Evolutionary conservation across 2,797 vertebrate genomes (phyloP).

Genomic region (Ptychadena robeensis): DNA sequence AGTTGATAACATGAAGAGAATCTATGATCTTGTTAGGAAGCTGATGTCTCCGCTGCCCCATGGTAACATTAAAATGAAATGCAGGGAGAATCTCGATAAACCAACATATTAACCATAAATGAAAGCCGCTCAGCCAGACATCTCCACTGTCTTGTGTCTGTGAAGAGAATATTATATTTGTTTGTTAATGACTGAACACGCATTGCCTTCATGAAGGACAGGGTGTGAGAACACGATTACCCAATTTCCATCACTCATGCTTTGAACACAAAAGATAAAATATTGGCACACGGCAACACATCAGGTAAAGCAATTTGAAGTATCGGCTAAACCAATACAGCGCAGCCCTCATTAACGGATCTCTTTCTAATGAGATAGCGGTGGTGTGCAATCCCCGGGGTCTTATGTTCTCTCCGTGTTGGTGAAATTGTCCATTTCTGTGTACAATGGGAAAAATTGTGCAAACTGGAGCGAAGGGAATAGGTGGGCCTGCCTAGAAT

Average conservation of each 20-base stretch:
- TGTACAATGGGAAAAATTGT: slow-evolving; percentile 3
- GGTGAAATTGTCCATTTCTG: slow-evolving; percentile 4
- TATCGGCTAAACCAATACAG: neutral
- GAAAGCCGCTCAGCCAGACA: neutral
- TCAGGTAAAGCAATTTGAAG: neutral
- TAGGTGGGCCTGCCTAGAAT: neutral
- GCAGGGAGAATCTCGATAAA: neutral
- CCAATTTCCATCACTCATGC: neutral
- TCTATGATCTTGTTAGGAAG: neutral
- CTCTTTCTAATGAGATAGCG: neutral
- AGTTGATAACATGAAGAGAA: slow-evolving; percentile 9
- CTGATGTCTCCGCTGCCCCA: slow-evolving; percentile 8
- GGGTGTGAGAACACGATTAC: neutral
- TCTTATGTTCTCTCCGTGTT: slow-evolving; percentile 3
- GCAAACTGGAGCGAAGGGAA: neutral
- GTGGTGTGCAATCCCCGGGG: neutral
- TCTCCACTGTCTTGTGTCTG: neutral
- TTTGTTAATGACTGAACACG: neutral
- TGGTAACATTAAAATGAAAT: slow-evolving; percentile 1
- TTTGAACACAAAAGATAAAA: neutral
- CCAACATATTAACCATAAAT: neutral
- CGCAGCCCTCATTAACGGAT: slow-evolving; percentile 5
- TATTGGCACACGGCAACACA: slow-evolving; percentile 2
- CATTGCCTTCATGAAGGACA: neutral
- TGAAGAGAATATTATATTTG: neutral